Conservation (phyloP, 2,113 vertebrate species). For the Motacilla tschutschensis region DNA sequence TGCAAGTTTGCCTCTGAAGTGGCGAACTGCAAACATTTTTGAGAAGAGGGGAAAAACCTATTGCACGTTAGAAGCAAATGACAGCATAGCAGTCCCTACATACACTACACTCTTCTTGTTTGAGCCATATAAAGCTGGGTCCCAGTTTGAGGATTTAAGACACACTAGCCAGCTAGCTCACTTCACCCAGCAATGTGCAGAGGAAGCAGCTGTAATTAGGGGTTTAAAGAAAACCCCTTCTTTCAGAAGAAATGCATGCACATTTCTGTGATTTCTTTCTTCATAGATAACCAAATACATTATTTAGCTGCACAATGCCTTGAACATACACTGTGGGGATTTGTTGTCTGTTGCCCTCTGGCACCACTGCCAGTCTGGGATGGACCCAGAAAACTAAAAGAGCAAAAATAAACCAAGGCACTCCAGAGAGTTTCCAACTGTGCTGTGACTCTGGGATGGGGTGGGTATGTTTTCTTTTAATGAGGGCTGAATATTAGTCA, state of each 20-base stretch:
- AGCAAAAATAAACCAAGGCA: background rate
- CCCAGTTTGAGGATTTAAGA: background rate
- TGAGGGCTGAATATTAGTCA: constrained; percentile 39
- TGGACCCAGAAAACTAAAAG: background rate
- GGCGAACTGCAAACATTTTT: background rate
- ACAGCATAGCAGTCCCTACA: background rate
- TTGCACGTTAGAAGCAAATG: background rate
- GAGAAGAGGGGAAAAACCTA: background rate
- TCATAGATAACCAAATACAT: background rate
- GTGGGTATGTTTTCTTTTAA: constrained; percentile 17
- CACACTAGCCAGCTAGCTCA: background rate
- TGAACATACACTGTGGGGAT: background rate
- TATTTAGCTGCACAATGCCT: background rate
- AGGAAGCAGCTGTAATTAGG: background rate
- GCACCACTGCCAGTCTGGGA: background rate
- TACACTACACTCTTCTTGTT: background rate
- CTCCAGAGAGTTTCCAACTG: background rate
- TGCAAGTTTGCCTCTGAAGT: background rate
- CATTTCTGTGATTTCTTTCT: background rate
- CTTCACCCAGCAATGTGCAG: background rate
- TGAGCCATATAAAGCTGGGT: background rate
- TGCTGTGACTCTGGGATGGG: background rate
- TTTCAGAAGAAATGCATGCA: background rate
- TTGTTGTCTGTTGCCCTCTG: background rate
- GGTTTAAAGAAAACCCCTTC: background rate